Percentiles rank a stretch among this genome's conserved stretches.
Conservation (phyloP, 2,888 invertebrate genomes). For the Suillia variegata region DNA sequence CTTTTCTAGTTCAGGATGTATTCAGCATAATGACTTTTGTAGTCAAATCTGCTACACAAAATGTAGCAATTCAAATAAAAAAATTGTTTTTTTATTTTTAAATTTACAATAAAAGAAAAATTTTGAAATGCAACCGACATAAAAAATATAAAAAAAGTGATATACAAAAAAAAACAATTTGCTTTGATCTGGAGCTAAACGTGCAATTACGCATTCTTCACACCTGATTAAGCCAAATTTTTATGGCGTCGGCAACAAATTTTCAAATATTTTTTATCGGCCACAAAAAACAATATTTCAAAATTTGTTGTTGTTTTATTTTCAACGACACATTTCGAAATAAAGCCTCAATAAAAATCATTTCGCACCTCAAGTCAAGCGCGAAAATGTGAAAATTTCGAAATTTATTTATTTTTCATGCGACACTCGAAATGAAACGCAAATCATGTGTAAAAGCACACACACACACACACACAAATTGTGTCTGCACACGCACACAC, state of each 20-base stretch:
- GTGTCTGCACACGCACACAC: too few species aligned
- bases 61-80: too few species aligned
- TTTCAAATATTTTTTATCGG: neutral
- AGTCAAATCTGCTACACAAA: too few species aligned
- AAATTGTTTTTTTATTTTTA: too few species aligned
- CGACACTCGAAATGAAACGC: neutral
- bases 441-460: conserved; percentile 5
- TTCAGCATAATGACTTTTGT: too few species aligned
- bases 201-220: conserved; percentile 27
- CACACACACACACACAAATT: too few species aligned
- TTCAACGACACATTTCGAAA: neutral
- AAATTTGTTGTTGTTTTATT: neutral
- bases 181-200: conserved; percentile 10
- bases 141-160: too few species aligned
- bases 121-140: too few species aligned
- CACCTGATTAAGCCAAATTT: conserved; percentile 27
- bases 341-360: conserved; percentile 33
- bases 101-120: too few species aligned
- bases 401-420: conserved; percentile 7
- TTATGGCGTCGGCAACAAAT: conserved; percentile 11
- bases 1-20: too few species aligned
- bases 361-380: conserved; percentile 36
- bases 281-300: neutral
- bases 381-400: conserved; percentile 12
- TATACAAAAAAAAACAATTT: neutral